Percentiles rank a stretch among this genome's conserved stretches.
phyloP scores from a whole-genome alignment of 2,113 vertebrate species.

The Ophthalmolycus amberensis region DNA sequence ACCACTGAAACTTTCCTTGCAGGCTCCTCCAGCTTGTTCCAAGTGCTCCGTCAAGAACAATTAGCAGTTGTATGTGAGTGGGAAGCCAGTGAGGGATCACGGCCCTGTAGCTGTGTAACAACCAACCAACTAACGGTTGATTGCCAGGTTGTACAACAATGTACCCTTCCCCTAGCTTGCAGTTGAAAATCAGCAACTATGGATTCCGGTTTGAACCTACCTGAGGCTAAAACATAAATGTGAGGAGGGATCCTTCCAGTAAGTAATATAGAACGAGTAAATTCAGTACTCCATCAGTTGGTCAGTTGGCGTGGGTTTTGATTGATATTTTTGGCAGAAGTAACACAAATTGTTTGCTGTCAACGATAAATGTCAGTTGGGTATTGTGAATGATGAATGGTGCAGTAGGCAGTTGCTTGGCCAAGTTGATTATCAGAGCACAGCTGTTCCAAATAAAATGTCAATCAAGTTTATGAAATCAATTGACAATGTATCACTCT shows the following conservation, averaged over 20 bases:
- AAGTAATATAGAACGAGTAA: too few relatives aligned
- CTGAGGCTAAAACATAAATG: too few relatives aligned
- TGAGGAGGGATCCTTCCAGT: too few relatives aligned
- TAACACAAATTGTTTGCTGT: too few relatives aligned
- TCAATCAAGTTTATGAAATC: neutral
- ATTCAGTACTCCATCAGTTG: too few relatives aligned
- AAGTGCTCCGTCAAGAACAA: slow-evolving; percentile 42
- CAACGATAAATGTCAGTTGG: too few relatives aligned
- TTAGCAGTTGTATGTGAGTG: slow-evolving; percentile 23
- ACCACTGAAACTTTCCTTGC: slow-evolving; percentile 20
- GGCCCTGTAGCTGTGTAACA: neutral
- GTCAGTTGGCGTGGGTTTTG: too few relatives aligned
- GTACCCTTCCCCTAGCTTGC: neutral
- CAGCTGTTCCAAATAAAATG: neutral
- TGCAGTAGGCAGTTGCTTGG: too few relatives aligned
- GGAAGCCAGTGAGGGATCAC: neutral
- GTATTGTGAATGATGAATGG: too few relatives aligned
- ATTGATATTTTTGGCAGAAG: too few relatives aligned
- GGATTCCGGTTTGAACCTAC: neutral
- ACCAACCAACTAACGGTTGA: neutral
- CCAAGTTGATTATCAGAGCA: too few relatives aligned
- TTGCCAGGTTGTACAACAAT: neutral
- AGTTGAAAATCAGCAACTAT: neutral
- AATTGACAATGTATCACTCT: too few relatives aligned
- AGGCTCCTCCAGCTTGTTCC: slow-evolving; percentile 1